Evolutionary conservation across 1,140 invertebrate species (phyloP), one percentile per base, ranked within the genome.

Genomic region (Drosophila erecta): DNA sequence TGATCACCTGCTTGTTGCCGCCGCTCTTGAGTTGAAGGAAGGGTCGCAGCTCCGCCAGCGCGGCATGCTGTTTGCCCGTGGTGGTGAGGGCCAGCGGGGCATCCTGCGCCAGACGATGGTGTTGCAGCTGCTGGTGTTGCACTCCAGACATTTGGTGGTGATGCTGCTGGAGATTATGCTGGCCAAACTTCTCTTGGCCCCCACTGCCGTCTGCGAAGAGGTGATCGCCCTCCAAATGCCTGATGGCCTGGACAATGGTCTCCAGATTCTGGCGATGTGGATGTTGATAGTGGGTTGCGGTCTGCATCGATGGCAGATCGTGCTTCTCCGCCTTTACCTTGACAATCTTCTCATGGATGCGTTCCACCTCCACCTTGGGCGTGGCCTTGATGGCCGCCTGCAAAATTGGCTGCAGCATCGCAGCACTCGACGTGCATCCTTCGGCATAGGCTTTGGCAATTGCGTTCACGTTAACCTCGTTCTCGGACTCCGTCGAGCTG

Each of bases 241-340:
- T 95, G 77, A 99, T 99, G 24, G 98, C 98, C 91, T 99, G 98
- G 8, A 99, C 98, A 67, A 99, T 99, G 2, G 98, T 99, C 92
- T 99, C 98, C 64, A 99, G 93, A 92, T 99, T 99, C 89, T 98
- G 97, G 40, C 97, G 95, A 47, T 97, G 97, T 17, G 64, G 59
- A 30, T 95, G 97, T 17, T 96, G 83, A 27, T 90, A 87, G 14
- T 79, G 71, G 1, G 75, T 61, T 8, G 74, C 64, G 41, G 43
- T 72, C 22, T 76, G 73, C 22, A 81, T 83, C 22, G 67, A 43
- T 8, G 53, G 49, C 62, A 90, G 81, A 30, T 87, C 85, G 12
- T 87, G 66, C 50, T 92, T 91, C 51, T 90, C 89, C n/a, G 90
- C 61, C 65, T 92, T 91, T 6, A 91, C 86, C 30, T 92, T 85